These are phyloP conservation scores for Ibidorhyncha struthersii DNA, from an alignment of 2,113 vertebrate species.

Conservation along the genomic window DNA sequence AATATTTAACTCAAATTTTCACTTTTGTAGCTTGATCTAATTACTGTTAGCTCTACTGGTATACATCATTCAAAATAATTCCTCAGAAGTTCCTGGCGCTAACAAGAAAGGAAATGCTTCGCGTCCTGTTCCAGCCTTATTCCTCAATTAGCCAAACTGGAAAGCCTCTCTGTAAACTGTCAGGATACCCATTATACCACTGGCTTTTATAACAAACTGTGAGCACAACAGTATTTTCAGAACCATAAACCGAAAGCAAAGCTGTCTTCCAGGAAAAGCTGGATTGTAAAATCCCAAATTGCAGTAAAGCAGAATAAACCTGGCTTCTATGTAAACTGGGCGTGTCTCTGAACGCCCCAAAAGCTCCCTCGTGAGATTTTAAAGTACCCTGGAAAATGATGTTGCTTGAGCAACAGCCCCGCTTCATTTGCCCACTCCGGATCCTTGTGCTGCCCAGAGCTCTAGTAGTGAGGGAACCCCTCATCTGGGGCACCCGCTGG, in stretches of 20 bases:
- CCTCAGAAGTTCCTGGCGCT: background rate
- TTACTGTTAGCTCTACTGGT: background rate
- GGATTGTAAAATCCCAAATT: background rate
- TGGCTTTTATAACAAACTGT: background rate
- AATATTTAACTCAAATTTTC: background rate
- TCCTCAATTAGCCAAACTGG: background rate
- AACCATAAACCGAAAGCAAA: background rate
- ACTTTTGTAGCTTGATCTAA: background rate
- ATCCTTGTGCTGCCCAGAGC: background rate
- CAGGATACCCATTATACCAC: background rate
- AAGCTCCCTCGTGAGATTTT: rapidly evolving
- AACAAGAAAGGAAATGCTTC: background rate
- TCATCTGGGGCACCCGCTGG: background rate
- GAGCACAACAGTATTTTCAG: background rate
- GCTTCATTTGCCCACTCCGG: background rate
- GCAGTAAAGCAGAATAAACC: background rate
- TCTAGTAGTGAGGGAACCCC: background rate
- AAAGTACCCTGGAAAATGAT: background rate
- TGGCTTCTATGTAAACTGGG: background rate
- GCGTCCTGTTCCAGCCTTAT: background rate
- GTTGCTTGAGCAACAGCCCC: background rate
- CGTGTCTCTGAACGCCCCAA: background rate
- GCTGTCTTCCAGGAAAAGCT: background rate
- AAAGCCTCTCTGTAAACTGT: background rate
- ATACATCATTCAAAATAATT: background rate